Conservation (phyloP, 2,888 invertebrate genomes). For the Lithophane ornitopus region DNA sequence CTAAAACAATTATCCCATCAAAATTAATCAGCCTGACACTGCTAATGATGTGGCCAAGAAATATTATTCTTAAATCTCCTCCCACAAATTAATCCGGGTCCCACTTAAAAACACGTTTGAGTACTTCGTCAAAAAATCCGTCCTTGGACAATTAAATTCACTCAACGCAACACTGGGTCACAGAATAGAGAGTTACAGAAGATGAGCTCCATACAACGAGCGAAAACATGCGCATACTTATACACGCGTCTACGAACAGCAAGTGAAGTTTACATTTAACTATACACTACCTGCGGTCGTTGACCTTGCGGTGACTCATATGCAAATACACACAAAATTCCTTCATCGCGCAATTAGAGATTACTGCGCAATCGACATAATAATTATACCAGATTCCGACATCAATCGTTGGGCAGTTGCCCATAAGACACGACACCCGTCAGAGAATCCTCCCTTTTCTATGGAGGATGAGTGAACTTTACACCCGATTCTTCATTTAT, state of each 20-base stretch:
- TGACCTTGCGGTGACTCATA: no score
- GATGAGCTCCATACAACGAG: not conserved
- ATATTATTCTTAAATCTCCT: conserved; percentile 29
- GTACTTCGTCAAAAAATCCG: conserved; percentile 59
- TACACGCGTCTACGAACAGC: not conserved
- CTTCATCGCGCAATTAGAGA: no score
- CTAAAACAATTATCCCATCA: not conserved
- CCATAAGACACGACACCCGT: no score
- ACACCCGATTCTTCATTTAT: not conserved
- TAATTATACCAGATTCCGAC: no score
- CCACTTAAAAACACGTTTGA: conserved; percentile 46
- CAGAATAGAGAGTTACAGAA: conserved; percentile 12
- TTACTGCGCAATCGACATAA: no score
- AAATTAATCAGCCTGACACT: conserved; percentile 7
- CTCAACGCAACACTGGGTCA: conserved; percentile 65
- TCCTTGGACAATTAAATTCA: conserved; percentile 75
- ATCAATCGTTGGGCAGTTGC: no score
- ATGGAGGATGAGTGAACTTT: no score
- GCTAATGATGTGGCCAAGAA: conserved; percentile 21
- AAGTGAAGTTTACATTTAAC: not conserved
- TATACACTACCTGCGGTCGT: not conserved
- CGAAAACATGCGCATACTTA: not conserved
- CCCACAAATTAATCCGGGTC: conserved; percentile 48
- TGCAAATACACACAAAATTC: no score
- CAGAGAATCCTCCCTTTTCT: no score